Evolutionary conservation across 1,140 invertebrate species (phyloP).

Genomic region (Agrypnia vestita): DNA sequence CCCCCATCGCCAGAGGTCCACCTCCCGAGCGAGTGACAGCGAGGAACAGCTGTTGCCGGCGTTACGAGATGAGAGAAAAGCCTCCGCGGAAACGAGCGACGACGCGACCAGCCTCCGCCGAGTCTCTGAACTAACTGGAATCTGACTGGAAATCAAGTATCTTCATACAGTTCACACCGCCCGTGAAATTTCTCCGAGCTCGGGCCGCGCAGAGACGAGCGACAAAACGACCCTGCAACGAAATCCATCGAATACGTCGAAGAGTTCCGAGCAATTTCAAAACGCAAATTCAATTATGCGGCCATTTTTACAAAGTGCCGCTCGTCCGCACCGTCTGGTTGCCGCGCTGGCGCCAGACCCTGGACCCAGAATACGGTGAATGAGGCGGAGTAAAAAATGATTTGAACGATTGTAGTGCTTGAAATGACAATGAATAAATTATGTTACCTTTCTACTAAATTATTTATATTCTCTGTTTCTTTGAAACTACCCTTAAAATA

Average conservation of each 20-base stretch:
- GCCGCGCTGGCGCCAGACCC: background rate
- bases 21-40: conserved; percentile 3
- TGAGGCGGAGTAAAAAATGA: conserved; percentile 6
- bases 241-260: background rate
- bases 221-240: background rate
- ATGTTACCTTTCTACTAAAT: too few species aligned
- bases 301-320: background rate
- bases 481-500: too few species aligned
- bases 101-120: background rate
- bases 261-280: too few species aligned
- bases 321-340: background rate
- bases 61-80: conserved; percentile 13
- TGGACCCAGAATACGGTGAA: conserved; percentile 10
- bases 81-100: background rate
- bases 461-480: too few species aligned
- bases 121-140: conserved; percentile 17
- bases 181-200: conserved; percentile 8
- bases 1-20: too few species aligned
- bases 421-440: too few species aligned
- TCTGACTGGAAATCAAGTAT: conserved; percentile 5
- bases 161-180: background rate
- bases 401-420: background rate
- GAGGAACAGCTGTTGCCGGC: conserved; percentile 23
- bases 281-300: too few species aligned
- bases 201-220: background rate